Percentiles rank a stretch among this genome's conserved stretches.
Conservation (phyloP, 2,797 vertebrate species). For the Alcedo atthis region DNA sequence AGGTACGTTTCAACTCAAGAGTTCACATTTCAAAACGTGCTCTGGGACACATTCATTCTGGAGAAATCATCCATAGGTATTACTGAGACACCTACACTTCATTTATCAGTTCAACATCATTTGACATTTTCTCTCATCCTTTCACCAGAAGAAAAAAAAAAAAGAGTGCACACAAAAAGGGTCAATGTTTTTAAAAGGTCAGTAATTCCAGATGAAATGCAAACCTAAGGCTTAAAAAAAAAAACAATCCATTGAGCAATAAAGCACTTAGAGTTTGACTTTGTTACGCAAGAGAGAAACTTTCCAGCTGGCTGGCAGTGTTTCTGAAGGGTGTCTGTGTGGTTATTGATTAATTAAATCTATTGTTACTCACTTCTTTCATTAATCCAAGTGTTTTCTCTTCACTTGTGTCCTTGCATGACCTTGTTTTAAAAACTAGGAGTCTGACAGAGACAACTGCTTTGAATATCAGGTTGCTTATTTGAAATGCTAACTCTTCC, state of each 20-base stretch:
- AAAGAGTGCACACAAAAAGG: background rate
- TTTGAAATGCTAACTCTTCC: constrained; percentile 29
- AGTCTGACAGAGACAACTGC: background rate
- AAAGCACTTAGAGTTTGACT: constrained; percentile 53
- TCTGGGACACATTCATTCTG: background rate
- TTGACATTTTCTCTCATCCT: background rate
- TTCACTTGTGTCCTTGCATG: constrained; percentile 22
- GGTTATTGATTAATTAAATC: constrained; percentile 70
- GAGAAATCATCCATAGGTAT: background rate
- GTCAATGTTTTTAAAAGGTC: constrained; percentile 56
- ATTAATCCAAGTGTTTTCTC: constrained; percentile 59
- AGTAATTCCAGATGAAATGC: constrained; percentile 51
- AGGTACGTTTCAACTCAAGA: background rate
- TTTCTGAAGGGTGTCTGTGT: constrained; percentile 44
- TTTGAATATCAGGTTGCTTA: constrained; percentile 10
- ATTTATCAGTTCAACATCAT: background rate
- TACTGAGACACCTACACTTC: background rate
- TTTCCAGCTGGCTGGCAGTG: constrained; percentile 61
- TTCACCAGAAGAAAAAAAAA: background rate
- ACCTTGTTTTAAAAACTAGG: constrained; percentile 15
- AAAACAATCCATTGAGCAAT: constrained; percentile 51
- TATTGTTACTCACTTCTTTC: constrained; percentile 64
- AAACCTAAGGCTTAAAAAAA: constrained; percentile 40
- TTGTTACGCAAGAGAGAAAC: constrained; percentile 61
- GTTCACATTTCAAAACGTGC: background rate